Evolutionary conservation across 37 sponge, comb jelly and placozoan species (phyloP), one percentile per base, ranked within the genome.

Genomic region (Geodia barretti): DNA sequence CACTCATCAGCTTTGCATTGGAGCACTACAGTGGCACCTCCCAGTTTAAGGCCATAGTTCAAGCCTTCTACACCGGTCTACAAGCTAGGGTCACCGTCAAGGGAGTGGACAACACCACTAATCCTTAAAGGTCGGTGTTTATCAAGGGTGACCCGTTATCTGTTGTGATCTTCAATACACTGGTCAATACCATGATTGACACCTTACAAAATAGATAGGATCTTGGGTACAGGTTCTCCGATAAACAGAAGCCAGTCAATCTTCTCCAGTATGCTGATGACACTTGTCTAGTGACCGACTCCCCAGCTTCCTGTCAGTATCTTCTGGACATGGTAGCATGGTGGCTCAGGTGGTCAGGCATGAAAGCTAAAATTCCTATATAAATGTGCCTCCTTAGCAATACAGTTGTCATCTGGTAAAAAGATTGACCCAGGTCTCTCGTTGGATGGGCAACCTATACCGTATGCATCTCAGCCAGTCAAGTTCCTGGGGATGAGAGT

Each of bases 251-350:
- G n/a, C 1, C n/a, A 25, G 7, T 42, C 24, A 31, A 77, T 30
- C 39, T 77, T 17, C 78, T 77, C 9, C 78, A 77, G 21, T 77
- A 77, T 34, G 78, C 78, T n/a, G 78, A 77, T 62, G 78, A 77
- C 78, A 77, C 78, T 20, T 77, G 63, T 39, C 64, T 77, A 32
- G 38, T 77, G 24, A 40, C 42, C 3, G 43, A 67, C 36, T 26
- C 69, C 0, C 79, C 79, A 39, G 40, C 79, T 32, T 66, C 68
- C 32, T 66, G 68, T 35, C 68, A 26, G 21, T 4, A 0, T 23
- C 30, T 79, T 14, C 79, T 79, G 0, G 5, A 17, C 25, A 1
- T 39, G 5, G 41, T 47, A 21, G 43, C 39, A 3, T 30, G 9
- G 24, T 79, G 79, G 79, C 79, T 79, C 19, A 35, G 40, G 31